Conservation (phyloP, 1,140 invertebrate genomes). For the Lepidurus packardi region DNA sequence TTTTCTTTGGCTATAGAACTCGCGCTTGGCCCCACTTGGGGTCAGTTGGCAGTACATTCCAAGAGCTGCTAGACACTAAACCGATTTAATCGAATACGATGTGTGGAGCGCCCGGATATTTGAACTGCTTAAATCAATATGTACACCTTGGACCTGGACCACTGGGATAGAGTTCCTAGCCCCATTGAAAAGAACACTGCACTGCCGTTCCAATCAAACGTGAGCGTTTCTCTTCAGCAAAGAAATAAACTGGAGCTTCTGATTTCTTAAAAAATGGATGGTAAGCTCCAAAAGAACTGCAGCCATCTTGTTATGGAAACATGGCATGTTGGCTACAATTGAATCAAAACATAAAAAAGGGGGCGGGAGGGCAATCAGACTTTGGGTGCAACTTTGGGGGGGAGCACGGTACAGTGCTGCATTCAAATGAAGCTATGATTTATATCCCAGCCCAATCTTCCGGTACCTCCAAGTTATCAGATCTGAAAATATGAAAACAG, state of each 20-base stretch:
- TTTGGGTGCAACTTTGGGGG: slow-evolving; percentile 4
- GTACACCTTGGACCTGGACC: not conserved
- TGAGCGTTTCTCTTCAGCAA: not conserved
- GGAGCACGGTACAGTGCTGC: not conserved
- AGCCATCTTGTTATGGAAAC: slow-evolving; percentile 5
- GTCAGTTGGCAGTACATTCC: not conserved
- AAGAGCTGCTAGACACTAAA: not conserved
- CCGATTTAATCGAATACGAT: not conserved
- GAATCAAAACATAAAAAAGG: slow-evolving; percentile 14
- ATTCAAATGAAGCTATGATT: slow-evolving; percentile 10
- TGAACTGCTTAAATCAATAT: slow-evolving; percentile 11
- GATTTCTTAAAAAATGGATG: not conserved
- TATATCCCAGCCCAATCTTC: not conserved
- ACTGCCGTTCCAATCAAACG: not conserved
- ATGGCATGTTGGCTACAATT: slow-evolving; percentile 1
- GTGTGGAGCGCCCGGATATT: not conserved
- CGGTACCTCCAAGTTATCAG: not conserved
- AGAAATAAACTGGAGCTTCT: not conserved
- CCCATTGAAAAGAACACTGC: not conserved
- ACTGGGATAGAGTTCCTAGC: no score
- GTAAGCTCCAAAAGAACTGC: not conserved
- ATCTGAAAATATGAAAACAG: not conserved
- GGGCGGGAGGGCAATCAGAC: not conserved
- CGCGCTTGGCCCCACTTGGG: not conserved
- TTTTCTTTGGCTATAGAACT: not conserved